Base-by-base conservation (phyloP, 2,797 vertebrate species). In the Salarias fasciatus region DNA sequence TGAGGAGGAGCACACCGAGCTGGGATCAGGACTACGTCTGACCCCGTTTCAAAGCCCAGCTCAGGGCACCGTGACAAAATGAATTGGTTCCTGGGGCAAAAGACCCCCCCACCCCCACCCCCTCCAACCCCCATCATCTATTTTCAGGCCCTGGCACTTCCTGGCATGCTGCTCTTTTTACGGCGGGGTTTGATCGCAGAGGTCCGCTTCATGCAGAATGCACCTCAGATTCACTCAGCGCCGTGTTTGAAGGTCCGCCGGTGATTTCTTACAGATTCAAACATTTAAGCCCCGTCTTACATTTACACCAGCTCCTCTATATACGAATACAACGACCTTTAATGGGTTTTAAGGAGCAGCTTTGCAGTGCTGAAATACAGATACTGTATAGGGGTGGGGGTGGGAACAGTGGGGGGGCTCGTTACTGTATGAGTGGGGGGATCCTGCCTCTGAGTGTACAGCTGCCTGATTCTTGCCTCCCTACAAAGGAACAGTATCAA, bases 21-120 rank as follows among this genome's bases (percentile, higher is more conserved):
- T 8, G 37, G 62, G 79, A 60, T 73, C 36, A 30, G 61, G 30
- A 60, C 45, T 8, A 14, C 11, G 63, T 24, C 54, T 88, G 86
- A 86, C 89, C 84, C 76, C 30, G 43, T 86, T 87, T 81, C 49
- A 55, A 35, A 3, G 8, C 0, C 38, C 49, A 54, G 10, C 53
- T 50, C 68, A 11, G 55, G 72, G 54, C 64, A 77, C 30, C 41
- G 64, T 69, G 44, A 76, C 76, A 48, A 80, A 83, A 87, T 80
- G 63, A 85, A 85, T 82, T 63, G 72, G 77, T 77, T 86, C 85
- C 86, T 72, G 69, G 79, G 69, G 79, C 69, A 77, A 72, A 70
- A 14, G 61, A 63, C 73, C 58, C 63, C 51, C 50, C 31, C 51
- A 47, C 31, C 73, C 58, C 63, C 51, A 47, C 31, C 73, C 55